Conservation (phyloP, 2,888 invertebrate species). For the Luffia ferchaultella region DNA sequence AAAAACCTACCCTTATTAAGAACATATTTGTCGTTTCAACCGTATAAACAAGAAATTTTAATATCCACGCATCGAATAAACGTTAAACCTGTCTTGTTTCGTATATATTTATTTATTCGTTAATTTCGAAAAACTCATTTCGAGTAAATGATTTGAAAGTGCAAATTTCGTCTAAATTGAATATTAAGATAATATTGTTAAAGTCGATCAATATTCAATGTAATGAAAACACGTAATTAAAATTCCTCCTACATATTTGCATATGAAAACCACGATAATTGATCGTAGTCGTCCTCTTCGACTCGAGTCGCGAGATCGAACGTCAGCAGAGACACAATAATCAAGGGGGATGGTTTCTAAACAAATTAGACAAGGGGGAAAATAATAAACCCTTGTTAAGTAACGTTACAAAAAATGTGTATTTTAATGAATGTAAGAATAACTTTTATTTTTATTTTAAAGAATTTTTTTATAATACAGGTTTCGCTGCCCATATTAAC, state of each 20-base stretch:
- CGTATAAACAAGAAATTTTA: too few species aligned
- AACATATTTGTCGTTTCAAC: too few species aligned
- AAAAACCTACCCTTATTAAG: too few species aligned
- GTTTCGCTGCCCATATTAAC: too few species aligned
- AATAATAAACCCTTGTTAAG: too few species aligned
- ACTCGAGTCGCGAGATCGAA: constrained; percentile 6
- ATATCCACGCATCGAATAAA: too few species aligned
- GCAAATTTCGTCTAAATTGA: background rate
- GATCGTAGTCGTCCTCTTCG: constrained; percentile 28
- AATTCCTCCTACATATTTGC: constrained; percentile 55
- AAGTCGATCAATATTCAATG: constrained; percentile 56
- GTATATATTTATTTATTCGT: too few species aligned
- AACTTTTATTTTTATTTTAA: background rate
- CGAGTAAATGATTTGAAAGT: too few species aligned
- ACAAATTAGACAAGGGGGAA: constrained; percentile 33
- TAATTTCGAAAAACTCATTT: too few species aligned
- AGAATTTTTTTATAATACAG: too few species aligned
- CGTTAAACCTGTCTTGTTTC: too few species aligned
- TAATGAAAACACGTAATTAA: constrained; percentile 57
- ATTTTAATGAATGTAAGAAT: background rate
- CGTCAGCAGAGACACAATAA: constrained; percentile 7
- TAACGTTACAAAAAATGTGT: background rate
- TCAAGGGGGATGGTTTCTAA: constrained; percentile 21
- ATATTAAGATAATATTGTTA: constrained; percentile 15
- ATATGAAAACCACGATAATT: constrained; percentile 61